Base-by-base conservation (phyloP, 1,140 invertebrate genomes). In the Calephelis virginiensis region DNA sequence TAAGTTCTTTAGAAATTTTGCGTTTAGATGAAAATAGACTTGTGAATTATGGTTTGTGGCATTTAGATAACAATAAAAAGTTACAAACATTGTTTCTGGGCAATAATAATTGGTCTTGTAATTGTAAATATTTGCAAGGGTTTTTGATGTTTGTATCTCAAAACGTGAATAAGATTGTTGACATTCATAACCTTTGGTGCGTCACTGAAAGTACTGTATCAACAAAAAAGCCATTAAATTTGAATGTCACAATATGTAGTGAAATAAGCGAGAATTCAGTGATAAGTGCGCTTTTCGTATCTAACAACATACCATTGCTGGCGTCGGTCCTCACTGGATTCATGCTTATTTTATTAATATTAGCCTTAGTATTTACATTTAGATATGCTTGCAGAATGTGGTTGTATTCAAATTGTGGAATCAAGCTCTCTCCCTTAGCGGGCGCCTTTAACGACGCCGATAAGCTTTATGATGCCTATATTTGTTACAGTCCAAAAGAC, bases 401-500 rank as follows among this genome's bases (percentile, higher is more conserved):
- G 96, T 93, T 96, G 28, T 96, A 97, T 80, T 95, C 96, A 61
- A 94, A 95, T 73, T 98, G 96, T 90, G 67, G 97, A 95, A 91
- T 95, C 94, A 95, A 95, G 76, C 94, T 95, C 6, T 94, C 94
- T 6, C 94, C 94, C 12, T 94, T 95, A 74, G 59, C 97, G 95
- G 93, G 94, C 69, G 93, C 94, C 70, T 93, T 93, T 83, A 93
- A 94, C 77, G 95, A 96, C 80, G 93, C 95, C 70, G 95, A 97
- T 92, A 94, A 96, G 78, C 94, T 97, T 66, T 97, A 97, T 83
- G 97, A 98, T 85, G 97, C 96, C 14, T 98, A 97, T 86, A 94
- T 98, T 64, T 96, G 96, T 56, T 98, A 98, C 90, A 97, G 96
- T 74, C 94, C 96, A 56, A 96, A 97, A 81, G 97, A 98, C 89